phyloP scores from a whole-genome alignment of 1,140 invertebrate species.

The Pachyrhynchus sulphureomaculatus region DNA sequence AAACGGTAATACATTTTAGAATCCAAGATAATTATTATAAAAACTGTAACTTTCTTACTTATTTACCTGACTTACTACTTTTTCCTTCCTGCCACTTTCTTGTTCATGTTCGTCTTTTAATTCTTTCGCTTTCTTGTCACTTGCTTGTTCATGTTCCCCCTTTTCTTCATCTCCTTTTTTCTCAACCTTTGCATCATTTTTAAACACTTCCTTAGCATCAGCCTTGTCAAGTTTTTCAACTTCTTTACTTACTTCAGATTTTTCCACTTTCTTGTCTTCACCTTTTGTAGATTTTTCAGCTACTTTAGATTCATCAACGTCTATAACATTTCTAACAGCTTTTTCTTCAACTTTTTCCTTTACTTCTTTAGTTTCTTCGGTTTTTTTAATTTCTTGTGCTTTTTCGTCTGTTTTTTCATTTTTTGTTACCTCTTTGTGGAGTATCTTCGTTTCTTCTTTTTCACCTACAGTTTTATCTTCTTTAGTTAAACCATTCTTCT shows the following conservation, averaged over 20 bases:
- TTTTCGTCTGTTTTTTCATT: background rate
- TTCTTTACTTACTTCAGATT: background rate
- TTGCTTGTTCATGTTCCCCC: slow-evolving; percentile 9
- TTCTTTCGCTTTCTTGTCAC: background rate
- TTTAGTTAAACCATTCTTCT: background rate
- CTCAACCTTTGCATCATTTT: slow-evolving; percentile 11
- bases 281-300: background rate
- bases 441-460: background rate
- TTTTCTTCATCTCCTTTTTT: slow-evolving; percentile 17
- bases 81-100: slow-evolving; percentile 8
- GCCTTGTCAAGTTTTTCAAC: background rate
- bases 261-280: slow-evolving; percentile 5
- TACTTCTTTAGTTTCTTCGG: too few species aligned
- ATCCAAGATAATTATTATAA: too few species aligned
- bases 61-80: background rate
- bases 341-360: slow-evolving; percentile 2
- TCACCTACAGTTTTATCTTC: background rate
- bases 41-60: background rate
- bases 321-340: background rate
- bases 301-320: background rate
- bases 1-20: too few species aligned
- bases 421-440: background rate
- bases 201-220: background rate
- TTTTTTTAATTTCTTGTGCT: background rate
- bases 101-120: background rate